Percentiles rank a stretch among this genome's conserved stretches.
These are phyloP conservation scores for Hemiscyllium ocellatum DNA, from an alignment of 2,113 vertebrate genomes.

Conservation along the genomic window DNA sequence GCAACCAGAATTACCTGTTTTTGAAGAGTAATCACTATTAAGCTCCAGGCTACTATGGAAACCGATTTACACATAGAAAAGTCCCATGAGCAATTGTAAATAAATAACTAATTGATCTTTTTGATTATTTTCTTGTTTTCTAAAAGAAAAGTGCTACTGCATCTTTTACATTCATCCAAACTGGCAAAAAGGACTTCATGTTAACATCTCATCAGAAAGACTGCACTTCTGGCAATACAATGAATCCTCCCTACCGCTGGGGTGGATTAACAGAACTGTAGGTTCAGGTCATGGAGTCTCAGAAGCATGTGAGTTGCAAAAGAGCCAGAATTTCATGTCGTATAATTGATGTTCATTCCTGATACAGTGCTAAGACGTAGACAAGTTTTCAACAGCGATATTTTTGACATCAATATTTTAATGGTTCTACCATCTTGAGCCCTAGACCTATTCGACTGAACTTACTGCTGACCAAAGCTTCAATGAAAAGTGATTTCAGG, in stretches of 20 bases:
- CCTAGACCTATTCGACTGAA: too few relatives aligned
- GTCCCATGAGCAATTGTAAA: background rate
- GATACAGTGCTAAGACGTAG: background rate
- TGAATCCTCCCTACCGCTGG: background rate
- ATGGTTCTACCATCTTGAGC: too few relatives aligned
- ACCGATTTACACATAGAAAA: background rate
- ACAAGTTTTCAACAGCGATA: background rate
- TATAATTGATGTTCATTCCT: background rate
- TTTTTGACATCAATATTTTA: background rate
- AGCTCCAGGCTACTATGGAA: background rate
- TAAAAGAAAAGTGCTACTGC: background rate
- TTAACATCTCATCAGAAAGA: background rate
- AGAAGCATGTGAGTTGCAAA: background rate
- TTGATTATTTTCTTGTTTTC: background rate
- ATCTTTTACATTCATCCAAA: background rate
- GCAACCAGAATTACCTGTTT: background rate
- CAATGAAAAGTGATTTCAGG: too few relatives aligned
- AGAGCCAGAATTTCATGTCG: background rate
- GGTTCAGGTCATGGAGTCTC: background rate
- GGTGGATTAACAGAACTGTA: background rate
- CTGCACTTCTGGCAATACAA: background rate
- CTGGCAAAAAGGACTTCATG: background rate
- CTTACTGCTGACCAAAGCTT: too few relatives aligned
- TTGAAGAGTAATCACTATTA: background rate
- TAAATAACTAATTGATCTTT: background rate